Conservation (phyloP, 2,797 vertebrate genomes). For the Nannoperca obscura region DNA sequence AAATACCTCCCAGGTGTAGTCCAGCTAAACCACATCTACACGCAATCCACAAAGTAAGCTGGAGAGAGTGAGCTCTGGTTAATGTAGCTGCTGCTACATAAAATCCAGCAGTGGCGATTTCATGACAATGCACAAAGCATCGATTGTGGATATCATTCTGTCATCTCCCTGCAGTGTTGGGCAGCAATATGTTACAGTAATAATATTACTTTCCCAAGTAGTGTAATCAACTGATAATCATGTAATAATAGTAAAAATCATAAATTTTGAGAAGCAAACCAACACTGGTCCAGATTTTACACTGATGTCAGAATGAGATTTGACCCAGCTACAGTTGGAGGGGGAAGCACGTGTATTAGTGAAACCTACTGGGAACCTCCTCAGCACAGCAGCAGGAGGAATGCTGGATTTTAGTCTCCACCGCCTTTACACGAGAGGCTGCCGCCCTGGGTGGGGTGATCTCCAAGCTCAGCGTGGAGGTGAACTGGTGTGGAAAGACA, state of each 20-base stretch:
- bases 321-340: not conserved
- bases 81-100: not conserved
- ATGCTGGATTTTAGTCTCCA: slow-evolving; percentile 31
- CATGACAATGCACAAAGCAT: not conserved
- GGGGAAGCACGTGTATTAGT: not conserved
- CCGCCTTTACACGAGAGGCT: not conserved
- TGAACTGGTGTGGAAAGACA: slow-evolving; percentile 28
- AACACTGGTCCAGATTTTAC: not conserved
- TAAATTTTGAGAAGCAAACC: too few relatives aligned
- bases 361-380: slow-evolving; percentile 64
- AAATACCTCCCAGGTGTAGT: slow-evolving; percentile 13
- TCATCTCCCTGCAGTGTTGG: not conserved
- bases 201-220: too few relatives aligned
- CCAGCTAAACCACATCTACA: slow-evolving; percentile 13
- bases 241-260: too few relatives aligned
- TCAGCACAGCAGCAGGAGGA: slow-evolving; percentile 46
- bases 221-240: too few relatives aligned
- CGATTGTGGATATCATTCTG: not conserved
- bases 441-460: slow-evolving; percentile 57
- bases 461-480: slow-evolving; percentile 56
- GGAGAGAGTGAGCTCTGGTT: slow-evolving; percentile 6
- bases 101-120: not conserved
- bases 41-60: slow-evolving; percentile 9
- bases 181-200: too few relatives aligned
- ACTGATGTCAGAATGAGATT: not conserved